Evolutionary conservation across 2,113 vertebrate genomes (phyloP).

Genomic region (Podilymbus podiceps): DNA sequence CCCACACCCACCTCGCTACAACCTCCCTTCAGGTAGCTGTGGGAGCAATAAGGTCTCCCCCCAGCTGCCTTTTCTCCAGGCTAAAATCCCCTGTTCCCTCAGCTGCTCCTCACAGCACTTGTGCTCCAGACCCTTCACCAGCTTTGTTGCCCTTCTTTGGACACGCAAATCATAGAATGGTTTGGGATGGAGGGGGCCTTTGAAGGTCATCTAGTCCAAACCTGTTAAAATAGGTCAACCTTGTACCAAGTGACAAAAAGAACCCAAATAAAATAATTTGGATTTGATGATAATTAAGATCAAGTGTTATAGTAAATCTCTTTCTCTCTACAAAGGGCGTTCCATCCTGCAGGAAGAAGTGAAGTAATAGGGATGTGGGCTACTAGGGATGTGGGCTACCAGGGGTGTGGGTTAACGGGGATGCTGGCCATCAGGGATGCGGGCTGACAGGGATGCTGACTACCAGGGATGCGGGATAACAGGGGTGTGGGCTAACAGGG

Average conservation of each 20-base stretch:
- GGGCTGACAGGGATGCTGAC: too few species aligned
- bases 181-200: background rate
- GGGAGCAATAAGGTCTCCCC: too few species aligned
- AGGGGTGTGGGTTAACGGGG: too few species aligned
- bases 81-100: too few species aligned
- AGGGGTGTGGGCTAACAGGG: too few species aligned
- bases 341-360: background rate
- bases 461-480: too few species aligned
- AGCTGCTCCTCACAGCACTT: too few species aligned
- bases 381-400: too few species aligned
- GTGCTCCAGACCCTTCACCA: too few species aligned
- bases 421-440: background rate
- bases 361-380: background rate
- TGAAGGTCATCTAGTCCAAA: background rate
- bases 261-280: background rate
- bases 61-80: too few species aligned
- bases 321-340: background rate
- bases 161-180: rapidly evolving
- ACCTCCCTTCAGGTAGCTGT: too few species aligned
- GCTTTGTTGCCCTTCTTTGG: background rate
- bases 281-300: background rate
- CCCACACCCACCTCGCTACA: too few species aligned
- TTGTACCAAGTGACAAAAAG: background rate
- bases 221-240: background rate
- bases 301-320: background rate